These are phyloP conservation scores for Pseudocheirus occidentalis DNA, from an alignment of 2,797 vertebrate genomes.

Conservation along the genomic window DNA sequence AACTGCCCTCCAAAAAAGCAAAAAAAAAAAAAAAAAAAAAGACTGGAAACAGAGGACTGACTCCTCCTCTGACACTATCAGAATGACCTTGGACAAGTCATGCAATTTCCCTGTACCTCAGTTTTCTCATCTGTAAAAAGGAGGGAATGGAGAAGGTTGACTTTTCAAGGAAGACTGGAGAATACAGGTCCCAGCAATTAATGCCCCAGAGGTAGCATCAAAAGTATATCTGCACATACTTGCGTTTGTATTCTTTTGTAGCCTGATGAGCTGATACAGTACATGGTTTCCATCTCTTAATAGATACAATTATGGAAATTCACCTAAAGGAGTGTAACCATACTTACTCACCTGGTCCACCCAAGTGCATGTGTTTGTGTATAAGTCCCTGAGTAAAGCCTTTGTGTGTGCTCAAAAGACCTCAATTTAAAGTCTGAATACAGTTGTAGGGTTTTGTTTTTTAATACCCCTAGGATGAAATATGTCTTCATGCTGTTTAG, in stretches of 20 bases:
- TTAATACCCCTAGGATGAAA: slow-evolving; percentile 48
- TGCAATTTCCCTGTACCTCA: not conserved
- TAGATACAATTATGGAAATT: not conserved
- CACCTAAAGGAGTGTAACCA: not conserved
- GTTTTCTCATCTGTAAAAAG: not conserved
- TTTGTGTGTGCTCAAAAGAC: not conserved
- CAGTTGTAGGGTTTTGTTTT: not conserved
- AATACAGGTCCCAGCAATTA: not conserved
- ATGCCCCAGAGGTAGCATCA: not conserved
- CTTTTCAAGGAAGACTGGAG: not conserved
- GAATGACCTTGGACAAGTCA: not conserved
- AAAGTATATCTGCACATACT: not conserved
- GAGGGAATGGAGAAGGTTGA: not conserved
- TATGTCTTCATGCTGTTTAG: slow-evolving; percentile 45
- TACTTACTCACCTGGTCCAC: not conserved
- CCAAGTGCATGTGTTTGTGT: not conserved
- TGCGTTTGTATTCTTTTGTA: not conserved
- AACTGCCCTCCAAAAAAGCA: no score
- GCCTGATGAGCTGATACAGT: not conserved
- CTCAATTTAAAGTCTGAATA: slow-evolving; percentile 21
- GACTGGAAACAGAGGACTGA: not conserved
- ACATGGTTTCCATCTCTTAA: not conserved
- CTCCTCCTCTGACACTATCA: not conserved
- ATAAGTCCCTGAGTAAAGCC: not conserved
- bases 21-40: no score